phyloP scores from a whole-genome alignment of 1,140 invertebrate genomes.

The Ctenoplectra terminalis region DNA sequence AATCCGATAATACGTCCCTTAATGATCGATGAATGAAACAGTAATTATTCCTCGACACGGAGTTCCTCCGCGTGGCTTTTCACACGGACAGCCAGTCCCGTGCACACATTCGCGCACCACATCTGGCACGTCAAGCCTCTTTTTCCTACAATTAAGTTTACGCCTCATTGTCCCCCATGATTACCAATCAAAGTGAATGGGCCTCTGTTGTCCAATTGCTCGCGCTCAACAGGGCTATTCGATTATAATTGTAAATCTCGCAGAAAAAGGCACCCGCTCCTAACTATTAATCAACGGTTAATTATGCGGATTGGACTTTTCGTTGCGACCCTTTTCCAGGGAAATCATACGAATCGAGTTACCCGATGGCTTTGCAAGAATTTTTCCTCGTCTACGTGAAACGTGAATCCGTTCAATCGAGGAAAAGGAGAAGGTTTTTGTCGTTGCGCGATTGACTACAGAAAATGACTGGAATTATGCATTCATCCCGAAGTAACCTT shows the following conservation, averaged over 20 bases:
- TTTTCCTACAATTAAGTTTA: slow-evolving; percentile 43
- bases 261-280: background rate
- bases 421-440: background rate
- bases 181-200: slow-evolving; percentile 30
- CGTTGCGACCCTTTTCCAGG: background rate
- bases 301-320: background rate
- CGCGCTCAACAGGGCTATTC: background rate
- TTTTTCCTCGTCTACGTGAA: background rate
- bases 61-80: slow-evolving; percentile 3
- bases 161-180: slow-evolving; percentile 49
- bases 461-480: slow-evolving; percentile 59
- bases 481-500: slow-evolving; percentile 36
- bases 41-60: slow-evolving; percentile 63
- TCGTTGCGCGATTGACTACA: background rate
- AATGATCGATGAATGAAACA: slow-evolving; percentile 75
- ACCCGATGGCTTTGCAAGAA: background rate
- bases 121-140: slow-evolving; percentile 31
- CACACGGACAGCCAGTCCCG: slow-evolving; percentile 37
- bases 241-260: slow-evolving; percentile 18
- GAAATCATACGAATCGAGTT: background rate
- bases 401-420: background rate
- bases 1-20: slow-evolving; percentile 66
- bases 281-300: background rate
- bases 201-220: background rate
- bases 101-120: slow-evolving; percentile 15